Conservation (phyloP, 2,113 vertebrate species). For the Lepidiolamprologus cunningtoni region DNA sequence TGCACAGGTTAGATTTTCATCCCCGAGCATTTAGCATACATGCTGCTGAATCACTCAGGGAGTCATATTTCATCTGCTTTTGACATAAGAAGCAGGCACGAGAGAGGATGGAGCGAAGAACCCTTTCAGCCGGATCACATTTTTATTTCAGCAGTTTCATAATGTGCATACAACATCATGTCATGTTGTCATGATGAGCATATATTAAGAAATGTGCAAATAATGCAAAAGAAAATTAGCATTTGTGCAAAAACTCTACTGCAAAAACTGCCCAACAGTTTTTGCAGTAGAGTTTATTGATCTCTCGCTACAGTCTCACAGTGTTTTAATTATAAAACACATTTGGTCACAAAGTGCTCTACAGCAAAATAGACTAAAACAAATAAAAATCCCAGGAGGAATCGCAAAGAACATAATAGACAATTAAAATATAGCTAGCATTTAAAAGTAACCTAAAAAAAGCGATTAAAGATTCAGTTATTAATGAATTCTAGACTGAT, state of each 20-base stretch:
- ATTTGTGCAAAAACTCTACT: not conserved
- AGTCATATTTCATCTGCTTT: slow-evolving; percentile 3
- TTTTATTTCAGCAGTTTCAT: not conserved
- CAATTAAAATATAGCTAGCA: not conserved
- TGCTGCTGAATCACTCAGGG: not conserved
- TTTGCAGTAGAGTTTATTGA: not conserved
- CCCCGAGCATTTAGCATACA: not conserved
- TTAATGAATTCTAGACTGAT: not conserved
- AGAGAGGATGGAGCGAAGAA: not conserved
- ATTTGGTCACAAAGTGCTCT: not conserved
- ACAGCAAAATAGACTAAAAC: not conserved
- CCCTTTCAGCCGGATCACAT: not conserved
- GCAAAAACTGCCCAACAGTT: not conserved
- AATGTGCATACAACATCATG: not conserved
- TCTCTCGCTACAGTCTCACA: not conserved
- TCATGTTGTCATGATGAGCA: not conserved
- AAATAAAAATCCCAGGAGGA: not conserved
- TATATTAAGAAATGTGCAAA: not conserved
- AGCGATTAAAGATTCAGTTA: not conserved
- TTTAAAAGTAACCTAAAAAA: not conserved
- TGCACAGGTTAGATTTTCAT: not conserved
- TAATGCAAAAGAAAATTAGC: not conserved
- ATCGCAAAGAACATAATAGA: not conserved
- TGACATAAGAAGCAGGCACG: not conserved
- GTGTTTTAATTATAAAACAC: not conserved